Evolutionary conservation across 2,888 invertebrate species (phyloP), one percentile per base, ranked within the genome.

Genomic region (Neoascia interrupta): DNA sequence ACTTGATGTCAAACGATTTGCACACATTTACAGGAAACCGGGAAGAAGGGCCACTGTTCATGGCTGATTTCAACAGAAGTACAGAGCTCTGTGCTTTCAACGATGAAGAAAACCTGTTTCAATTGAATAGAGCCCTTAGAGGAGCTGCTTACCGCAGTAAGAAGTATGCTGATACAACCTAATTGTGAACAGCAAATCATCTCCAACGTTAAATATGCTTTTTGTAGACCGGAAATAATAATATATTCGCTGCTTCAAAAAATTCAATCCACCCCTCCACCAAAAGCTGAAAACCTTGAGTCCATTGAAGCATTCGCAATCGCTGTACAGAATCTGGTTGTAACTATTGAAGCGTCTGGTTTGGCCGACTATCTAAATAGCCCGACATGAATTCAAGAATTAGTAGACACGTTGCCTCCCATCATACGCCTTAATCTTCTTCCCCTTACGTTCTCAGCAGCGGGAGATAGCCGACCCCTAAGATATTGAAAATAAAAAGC

Each of bases 401-500:
- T 74, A 4, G 36, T 58, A 10, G 63, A 73, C 5, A 73, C 64
- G 26, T 31, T 73, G 8, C 64, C 64, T 1, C 34, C 64, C 0
- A 15, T 19, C 3, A 31, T 66, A 6, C 58, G 53, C 3, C 60
- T 66, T 5, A 39, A 51, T 39, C 23, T 0, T 45, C 23, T 5
- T 6, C 13, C 1, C 5, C 23, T 10, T 26, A 5, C 13, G 26
- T 3, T 1, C 8, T 3, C 13, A 6, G 2, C 23, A 13, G 6
- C 23, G 13, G 13, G 13, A 45, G 10, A 49, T 6, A 19, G n/a
- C n/a, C n/a, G n/a, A n/a, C n/a, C n/a, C n/a, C n/a, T n/a, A n/a
- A n/a, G n/a, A n/a, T n/a, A n/a, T n/a, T n/a, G n/a, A n/a, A n/a
- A n/a, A n/a, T n/a, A n/a, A n/a, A n/a, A n/a, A n/a, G n/a, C n/a